Conservation (phyloP, 2,888 invertebrate species). For the Drosophila planitibia region DNA sequence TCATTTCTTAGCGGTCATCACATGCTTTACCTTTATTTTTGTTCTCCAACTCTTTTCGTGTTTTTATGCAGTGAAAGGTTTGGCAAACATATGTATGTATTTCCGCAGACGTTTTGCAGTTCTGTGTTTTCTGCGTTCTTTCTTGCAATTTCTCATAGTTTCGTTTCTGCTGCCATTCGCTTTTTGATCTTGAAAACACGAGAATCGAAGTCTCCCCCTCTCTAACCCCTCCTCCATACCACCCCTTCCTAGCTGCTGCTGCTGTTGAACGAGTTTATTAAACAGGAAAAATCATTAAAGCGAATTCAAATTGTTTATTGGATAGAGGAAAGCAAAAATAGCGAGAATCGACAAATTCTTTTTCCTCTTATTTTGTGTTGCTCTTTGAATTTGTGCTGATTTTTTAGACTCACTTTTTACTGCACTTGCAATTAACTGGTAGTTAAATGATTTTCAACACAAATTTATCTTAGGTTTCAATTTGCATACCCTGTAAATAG, state of each 20-base stretch:
- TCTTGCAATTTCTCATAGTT: slow-evolving; percentile 48
- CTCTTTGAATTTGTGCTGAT: slow-evolving; percentile 22
- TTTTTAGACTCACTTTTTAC: slow-evolving; percentile 29
- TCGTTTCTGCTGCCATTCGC: slow-evolving; percentile 67
- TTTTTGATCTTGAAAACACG: slow-evolving; percentile 76
- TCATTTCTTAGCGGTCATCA: slow-evolving; percentile 71
- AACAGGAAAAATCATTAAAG: slow-evolving; percentile 71
- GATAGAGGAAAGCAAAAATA: slow-evolving; percentile 30
- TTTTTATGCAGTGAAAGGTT: slow-evolving; percentile 69
- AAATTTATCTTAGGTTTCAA: not conserved
- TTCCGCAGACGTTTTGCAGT: slow-evolving; percentile 53
- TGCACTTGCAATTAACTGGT: slow-evolving; percentile 29
- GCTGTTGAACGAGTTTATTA: slow-evolving; percentile 70
- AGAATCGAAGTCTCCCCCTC: slow-evolving; percentile 11
- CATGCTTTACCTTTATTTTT: slow-evolving; percentile 44
- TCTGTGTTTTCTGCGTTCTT: slow-evolving; percentile 21
- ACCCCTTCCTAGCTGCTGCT: slow-evolving; percentile 20
- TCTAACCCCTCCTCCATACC: not conserved
- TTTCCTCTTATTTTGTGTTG: slow-evolving; percentile 6
- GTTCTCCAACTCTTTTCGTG: slow-evolving; percentile 22
- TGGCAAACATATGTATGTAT: slow-evolving; percentile 40
- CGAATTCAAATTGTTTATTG: slow-evolving; percentile 68
- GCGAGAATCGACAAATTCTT: slow-evolving; percentile 37
- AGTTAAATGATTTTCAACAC: slow-evolving; percentile 16
- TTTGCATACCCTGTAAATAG: slow-evolving; percentile 1